Conservation (phyloP, 2,888 invertebrate species). For the Cryptocephalus primarius region DNA sequence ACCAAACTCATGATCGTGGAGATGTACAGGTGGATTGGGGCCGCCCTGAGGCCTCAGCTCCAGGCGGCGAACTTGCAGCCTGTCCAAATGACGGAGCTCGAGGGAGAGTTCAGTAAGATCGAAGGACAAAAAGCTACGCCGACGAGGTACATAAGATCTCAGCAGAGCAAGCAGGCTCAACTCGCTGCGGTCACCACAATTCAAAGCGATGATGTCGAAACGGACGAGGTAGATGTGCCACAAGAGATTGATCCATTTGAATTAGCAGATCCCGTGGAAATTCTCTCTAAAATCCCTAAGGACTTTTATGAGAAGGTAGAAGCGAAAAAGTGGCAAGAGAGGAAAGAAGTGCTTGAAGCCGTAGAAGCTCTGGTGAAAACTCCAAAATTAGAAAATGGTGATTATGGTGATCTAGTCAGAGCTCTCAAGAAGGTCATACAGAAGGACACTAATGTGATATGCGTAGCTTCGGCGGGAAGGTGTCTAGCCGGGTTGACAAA, state of each 20-base stretch:
- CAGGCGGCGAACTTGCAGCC: constrained; percentile 81
- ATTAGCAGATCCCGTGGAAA: constrained; percentile 83
- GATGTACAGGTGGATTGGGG: constrained; percentile 62
- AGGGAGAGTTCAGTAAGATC: constrained; percentile 74
- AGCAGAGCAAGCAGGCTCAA: constrained; percentile 57
- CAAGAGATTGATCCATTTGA: constrained; percentile 81
- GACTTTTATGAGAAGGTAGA: constrained; percentile 92
- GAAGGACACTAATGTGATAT: constrained; percentile 92
- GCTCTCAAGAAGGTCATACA: constrained; percentile 81
- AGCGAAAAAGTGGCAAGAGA: constrained; percentile 93
- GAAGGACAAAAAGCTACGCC: constrained; percentile 56
- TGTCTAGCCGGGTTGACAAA: constrained; percentile 71
- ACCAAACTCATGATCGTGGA: constrained; percentile 85
- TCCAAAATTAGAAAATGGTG: constrained; percentile 83
- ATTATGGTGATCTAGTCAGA: constrained; percentile 82
- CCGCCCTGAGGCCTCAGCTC: constrained; percentile 38
- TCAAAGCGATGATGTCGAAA: constrained; percentile 40
- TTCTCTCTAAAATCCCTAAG: constrained; percentile 84
- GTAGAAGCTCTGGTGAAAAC: constrained; percentile 67
- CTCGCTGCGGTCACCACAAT: constrained; percentile 27
- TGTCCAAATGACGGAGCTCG: constrained; percentile 79
- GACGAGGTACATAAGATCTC: constrained; percentile 66
- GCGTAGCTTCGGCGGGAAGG: constrained; percentile 79
- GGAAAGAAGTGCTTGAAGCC: constrained; percentile 83
- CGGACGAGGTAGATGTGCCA: constrained; percentile 39